A percentile compares a stretch with the other conserved stretches of the same genome.
Evolutionary conservation across 2,888 invertebrate genomes (phyloP).

Genomic region (Allolobophora icterica): DNA sequence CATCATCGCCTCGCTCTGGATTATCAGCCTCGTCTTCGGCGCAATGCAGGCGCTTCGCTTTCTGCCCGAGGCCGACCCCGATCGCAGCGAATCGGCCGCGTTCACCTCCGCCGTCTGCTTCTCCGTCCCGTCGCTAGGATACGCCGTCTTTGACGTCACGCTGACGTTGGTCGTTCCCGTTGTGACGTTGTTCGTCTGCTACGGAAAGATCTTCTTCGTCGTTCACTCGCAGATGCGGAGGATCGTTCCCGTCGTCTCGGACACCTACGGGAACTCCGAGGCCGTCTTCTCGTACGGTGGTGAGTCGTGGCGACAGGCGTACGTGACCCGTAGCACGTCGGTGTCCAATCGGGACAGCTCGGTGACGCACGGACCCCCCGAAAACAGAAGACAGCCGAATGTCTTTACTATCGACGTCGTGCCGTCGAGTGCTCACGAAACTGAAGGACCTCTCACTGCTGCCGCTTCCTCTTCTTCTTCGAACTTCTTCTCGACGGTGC

Average conservation of each 20-base stretch:
- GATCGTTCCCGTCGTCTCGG: constrained; percentile 26
- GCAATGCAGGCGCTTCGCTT: constrained; percentile 43
- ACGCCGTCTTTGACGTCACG: constrained; percentile 43
- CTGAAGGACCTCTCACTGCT: not conserved
- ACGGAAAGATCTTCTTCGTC: constrained; percentile 46
- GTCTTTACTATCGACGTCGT: not conserved
- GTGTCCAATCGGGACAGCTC: not conserved
- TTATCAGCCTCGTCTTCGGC: constrained; percentile 43
- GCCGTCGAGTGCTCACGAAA: not conserved
- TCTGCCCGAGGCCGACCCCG: constrained; percentile 2
- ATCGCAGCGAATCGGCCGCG: not conserved
- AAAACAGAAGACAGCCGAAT: not conserved
- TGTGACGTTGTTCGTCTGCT: constrained; percentile 39
- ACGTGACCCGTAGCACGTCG: not conserved
- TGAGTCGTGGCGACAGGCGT: not conserved
- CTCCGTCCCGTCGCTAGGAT: constrained; percentile 38
- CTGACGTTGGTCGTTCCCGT: constrained; percentile 42
- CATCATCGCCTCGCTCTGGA: constrained; percentile 42
- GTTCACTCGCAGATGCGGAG: constrained; percentile 46
- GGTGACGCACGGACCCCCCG: not conserved
- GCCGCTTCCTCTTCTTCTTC: not conserved
- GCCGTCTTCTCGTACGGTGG: not conserved
- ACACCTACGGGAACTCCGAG: constrained; percentile 22
- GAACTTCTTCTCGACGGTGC: not conserved
- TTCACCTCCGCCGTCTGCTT: constrained; percentile 31